Percentiles rank a stretch among this genome's conserved stretches.
Evolutionary conservation across 2,888 invertebrate genomes (phyloP).

Genomic region (Barypeithes pellucidus): DNA sequence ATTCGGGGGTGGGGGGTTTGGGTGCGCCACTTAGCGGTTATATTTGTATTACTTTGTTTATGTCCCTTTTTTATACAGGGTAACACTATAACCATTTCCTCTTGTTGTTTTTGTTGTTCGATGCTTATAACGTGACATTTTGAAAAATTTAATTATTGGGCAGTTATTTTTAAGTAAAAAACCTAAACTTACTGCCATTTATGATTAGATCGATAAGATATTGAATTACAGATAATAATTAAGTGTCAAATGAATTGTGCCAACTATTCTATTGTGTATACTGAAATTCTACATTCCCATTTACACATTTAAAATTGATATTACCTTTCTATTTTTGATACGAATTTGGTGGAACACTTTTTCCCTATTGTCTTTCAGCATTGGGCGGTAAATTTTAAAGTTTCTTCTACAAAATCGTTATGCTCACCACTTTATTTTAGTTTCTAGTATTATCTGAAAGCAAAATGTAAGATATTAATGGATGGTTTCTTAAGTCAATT

Average conservation of each 20-base stretch:
- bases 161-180: neutral
- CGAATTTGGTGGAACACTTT: neutral
- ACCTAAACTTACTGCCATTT: conserved; percentile 3
- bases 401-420: too few species aligned
- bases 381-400: neutral
- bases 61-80: too few species aligned
- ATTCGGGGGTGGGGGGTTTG: too few species aligned
- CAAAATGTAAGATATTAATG: too few species aligned
- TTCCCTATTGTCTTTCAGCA: neutral
- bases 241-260: conserved; percentile 34
- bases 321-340: conserved; percentile 23
- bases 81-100: too few species aligned
- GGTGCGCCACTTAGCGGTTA: too few species aligned
- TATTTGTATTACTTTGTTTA: too few species aligned
- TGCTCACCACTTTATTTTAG: too few species aligned
- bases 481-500: too few species aligned
- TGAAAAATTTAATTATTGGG: neutral
- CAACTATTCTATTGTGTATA: conserved; percentile 31
- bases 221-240: neutral
- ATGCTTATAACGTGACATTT: too few species aligned
- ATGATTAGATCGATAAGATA: conserved; percentile 10
- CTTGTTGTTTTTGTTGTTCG: too few species aligned
- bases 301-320: conserved; percentile 10
- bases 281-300: conserved; percentile 32
- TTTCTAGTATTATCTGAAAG: too few species aligned